Conservation (phyloP, 2,888 invertebrate species). For the Agrilus biguttatus region DNA sequence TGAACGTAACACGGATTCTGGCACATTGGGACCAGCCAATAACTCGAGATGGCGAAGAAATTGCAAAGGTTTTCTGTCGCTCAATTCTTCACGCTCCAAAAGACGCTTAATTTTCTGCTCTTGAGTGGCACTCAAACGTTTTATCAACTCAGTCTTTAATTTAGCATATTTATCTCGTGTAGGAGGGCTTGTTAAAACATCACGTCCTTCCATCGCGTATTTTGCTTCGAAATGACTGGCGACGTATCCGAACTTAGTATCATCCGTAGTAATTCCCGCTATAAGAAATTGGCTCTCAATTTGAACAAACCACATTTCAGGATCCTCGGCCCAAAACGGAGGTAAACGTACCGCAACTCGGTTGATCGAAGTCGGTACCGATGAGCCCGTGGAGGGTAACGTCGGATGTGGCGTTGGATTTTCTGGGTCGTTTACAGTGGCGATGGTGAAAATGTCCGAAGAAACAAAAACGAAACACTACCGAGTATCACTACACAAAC, state of each 20-base stretch:
- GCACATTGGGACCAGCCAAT: background rate
- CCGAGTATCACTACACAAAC: too few relatives aligned
- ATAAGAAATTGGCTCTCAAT: background rate
- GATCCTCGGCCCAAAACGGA: constrained; percentile 8
- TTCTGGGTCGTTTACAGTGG: background rate
- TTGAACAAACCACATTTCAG: background rate
- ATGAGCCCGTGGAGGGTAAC: background rate
- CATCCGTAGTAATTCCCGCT: constrained; percentile 8
- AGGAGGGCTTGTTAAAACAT: constrained; percentile 13
- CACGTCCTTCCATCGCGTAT: constrained; percentile 13
- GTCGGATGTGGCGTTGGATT: background rate
- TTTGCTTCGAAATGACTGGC: constrained; percentile 9
- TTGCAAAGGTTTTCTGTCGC: constrained; percentile 7
- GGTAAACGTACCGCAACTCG: constrained; percentile 5
- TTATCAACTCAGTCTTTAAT: constrained; percentile 15
- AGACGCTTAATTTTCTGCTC: constrained; percentile 3
- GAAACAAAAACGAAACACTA: too few relatives aligned
- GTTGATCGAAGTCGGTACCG: background rate
- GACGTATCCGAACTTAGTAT: constrained; percentile 11
- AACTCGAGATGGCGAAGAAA: constrained; percentile 3
- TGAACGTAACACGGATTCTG: constrained; percentile 1
- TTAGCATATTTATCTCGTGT: constrained; percentile 7
- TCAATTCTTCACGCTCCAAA: constrained; percentile 4
- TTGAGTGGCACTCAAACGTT: constrained; percentile 4
- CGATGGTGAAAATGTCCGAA: too few relatives aligned